phyloP scores from a whole-genome alignment of 2,113 vertebrate genomes.

The Cephalopterus ornatus region DNA sequence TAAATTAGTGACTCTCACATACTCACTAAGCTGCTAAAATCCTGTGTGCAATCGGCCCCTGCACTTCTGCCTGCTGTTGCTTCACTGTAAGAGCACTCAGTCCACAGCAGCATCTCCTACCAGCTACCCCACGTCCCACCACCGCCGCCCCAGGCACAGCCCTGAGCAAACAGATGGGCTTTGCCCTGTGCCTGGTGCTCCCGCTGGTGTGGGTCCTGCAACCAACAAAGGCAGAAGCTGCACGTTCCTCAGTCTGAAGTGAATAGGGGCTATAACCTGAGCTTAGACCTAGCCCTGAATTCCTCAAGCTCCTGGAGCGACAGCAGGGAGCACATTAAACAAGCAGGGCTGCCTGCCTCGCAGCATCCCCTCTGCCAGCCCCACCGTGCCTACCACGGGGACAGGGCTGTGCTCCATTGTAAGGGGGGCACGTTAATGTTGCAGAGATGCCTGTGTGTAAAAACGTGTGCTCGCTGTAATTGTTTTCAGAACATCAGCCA shows the following conservation, averaged over 20 bases:
- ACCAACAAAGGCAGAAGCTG: neutral
- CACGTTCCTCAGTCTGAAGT: neutral
- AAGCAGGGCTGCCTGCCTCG: neutral
- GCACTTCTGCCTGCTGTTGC: neutral
- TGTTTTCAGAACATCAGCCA: neutral
- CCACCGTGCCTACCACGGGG: rapidly evolving
- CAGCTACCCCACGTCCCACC: neutral
- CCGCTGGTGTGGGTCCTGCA: rapidly evolving
- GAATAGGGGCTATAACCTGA: neutral
- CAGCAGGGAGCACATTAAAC: rapidly evolving
- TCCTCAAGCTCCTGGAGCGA: neutral
- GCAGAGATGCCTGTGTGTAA: neutral
- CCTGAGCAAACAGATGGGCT: neutral
- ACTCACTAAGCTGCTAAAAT: neutral
- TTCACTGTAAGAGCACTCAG: neutral
- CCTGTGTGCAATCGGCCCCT: neutral
- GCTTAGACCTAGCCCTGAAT: neutral
- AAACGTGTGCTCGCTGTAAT: neutral
- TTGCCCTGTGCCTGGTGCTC: neutral
- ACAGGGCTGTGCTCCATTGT: neutral
- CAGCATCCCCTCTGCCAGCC: neutral
- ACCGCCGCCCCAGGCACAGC: rapidly evolving
- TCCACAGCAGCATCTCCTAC: neutral
- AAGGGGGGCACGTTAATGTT: neutral
- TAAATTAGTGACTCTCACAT: neutral